Evolutionary conservation across 1,140 invertebrate species (phyloP).

Genomic region (Amyelois transitella): DNA sequence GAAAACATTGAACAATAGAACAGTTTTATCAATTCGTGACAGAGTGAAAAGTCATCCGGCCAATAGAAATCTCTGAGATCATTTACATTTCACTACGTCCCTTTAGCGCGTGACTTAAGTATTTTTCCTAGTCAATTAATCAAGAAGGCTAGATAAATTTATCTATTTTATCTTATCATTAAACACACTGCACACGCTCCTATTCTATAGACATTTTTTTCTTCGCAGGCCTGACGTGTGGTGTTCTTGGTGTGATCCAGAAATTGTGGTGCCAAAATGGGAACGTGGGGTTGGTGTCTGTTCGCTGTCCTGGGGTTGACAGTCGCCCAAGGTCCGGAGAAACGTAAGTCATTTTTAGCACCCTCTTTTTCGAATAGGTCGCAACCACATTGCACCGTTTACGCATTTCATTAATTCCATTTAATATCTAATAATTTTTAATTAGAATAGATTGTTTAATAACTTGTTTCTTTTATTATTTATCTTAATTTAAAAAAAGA

Average conservation of each 20-base stretch:
- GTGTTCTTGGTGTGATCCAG: not conserved
- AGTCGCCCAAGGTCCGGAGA: constrained; percentile 51
- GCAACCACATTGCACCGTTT: not conserved
- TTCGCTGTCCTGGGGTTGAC: constrained; percentile 32
- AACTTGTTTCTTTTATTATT: no score
- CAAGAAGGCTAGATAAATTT: constrained; percentile 47
- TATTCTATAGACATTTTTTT: not conserved
- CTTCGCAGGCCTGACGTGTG: not conserved
- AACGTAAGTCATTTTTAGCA: constrained; percentile 40
- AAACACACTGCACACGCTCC: not conserved
- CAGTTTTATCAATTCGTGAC: not conserved
- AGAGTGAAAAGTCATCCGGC: not conserved
- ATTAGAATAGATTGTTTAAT: no score
- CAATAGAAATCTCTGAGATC: not conserved
- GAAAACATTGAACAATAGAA: no score
- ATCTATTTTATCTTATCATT: constrained; percentile 60
- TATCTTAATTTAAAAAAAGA: no score
- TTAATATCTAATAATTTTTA: not conserved
- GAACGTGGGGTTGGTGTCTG: constrained; percentile 26
- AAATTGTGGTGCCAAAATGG: constrained; percentile 34
- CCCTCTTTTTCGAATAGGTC: not conserved
- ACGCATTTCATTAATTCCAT: not conserved
- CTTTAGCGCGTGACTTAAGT: constrained; percentile 59
- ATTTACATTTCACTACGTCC: constrained; percentile 2
- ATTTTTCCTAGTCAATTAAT: constrained; percentile 68